phyloP scores from a whole-genome alignment of 2,113 vertebrate genomes.

The Nesoenas mayeri region DNA sequence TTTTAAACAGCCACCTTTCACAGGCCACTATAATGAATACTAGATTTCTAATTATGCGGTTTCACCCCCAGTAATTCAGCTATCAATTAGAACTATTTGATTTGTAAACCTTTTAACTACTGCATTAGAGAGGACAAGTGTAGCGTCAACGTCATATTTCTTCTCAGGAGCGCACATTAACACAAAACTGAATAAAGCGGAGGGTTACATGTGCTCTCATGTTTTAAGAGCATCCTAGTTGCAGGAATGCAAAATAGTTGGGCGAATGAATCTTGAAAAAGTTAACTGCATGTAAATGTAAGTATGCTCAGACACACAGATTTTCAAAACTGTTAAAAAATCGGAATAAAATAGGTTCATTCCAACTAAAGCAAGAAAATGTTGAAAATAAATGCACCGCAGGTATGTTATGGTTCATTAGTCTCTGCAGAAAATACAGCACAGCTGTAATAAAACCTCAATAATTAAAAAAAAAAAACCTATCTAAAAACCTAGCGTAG shows the following conservation, averaged over 20 bases:
- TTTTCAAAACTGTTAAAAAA: neutral
- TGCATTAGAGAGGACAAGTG: neutral
- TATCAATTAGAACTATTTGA: neutral
- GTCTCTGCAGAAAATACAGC: neutral
- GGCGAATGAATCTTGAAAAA: neutral
- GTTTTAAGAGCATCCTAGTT: neutral
- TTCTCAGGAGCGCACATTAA: accelerated
- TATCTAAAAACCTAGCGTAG: accelerated
- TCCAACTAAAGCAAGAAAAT: neutral
- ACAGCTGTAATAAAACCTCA: neutral
- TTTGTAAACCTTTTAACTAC: neutral
- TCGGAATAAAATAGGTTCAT: accelerated
- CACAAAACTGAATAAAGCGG: neutral
- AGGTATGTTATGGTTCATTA: accelerated
- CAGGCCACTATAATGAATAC: neutral
- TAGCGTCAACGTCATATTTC: neutral
- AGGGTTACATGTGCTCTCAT: accelerated
- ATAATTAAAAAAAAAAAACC: accelerated
- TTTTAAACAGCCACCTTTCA: neutral
- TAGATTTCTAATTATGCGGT: neutral
- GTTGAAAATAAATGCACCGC: accelerated
- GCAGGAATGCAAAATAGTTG: neutral
- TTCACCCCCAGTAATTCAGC: neutral
- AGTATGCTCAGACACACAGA: no score
- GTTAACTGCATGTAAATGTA: accelerated